Conservation (phyloP, 1,140 invertebrate genomes). For the Zophobas morio region DNA sequence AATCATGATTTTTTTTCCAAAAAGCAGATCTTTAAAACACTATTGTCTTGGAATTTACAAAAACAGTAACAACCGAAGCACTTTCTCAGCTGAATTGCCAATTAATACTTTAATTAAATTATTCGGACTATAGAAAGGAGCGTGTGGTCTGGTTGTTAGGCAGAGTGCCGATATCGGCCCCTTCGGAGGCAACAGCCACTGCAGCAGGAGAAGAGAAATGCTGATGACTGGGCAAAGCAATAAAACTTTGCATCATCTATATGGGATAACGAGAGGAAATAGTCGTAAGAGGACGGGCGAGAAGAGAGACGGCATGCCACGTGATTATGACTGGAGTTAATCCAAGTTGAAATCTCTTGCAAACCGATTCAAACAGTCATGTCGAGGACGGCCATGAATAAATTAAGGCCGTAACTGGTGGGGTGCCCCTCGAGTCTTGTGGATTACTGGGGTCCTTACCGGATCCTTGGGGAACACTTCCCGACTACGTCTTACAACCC, state of each 20-base stretch:
- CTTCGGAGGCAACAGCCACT: conserved; percentile 12
- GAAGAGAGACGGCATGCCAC: conserved; percentile 49
- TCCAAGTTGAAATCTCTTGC: conserved; percentile 64
- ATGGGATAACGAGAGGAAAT: conserved; percentile 49
- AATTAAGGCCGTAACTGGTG: conserved; percentile 60
- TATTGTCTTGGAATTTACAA: background rate
- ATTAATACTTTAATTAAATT: conserved; percentile 30
- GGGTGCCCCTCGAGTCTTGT: conserved; percentile 58
- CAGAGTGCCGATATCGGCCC: conserved; percentile 39
- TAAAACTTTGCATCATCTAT: conserved; percentile 55
- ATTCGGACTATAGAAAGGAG: conserved; percentile 5
- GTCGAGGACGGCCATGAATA: conserved; percentile 64
- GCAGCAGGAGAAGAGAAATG: conserved; percentile 6
- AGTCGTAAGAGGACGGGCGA: conserved; percentile 36
- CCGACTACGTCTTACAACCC: conserved; percentile 59
- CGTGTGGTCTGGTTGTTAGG: conserved; percentile 20
- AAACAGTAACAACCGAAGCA: background rate
- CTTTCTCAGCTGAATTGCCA: background rate
- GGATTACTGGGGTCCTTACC: conserved; percentile 61
- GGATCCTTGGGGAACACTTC: conserved; percentile 63
- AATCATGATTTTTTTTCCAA: no score
- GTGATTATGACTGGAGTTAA: conserved; percentile 64
- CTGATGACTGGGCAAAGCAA: conserved; percentile 31
- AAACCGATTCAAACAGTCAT: conserved; percentile 63
- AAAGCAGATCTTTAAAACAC: background rate